Evolutionary conservation across 2,797 vertebrate species (phyloP).

Genomic region (Dromococcyx pavoninus): DNA sequence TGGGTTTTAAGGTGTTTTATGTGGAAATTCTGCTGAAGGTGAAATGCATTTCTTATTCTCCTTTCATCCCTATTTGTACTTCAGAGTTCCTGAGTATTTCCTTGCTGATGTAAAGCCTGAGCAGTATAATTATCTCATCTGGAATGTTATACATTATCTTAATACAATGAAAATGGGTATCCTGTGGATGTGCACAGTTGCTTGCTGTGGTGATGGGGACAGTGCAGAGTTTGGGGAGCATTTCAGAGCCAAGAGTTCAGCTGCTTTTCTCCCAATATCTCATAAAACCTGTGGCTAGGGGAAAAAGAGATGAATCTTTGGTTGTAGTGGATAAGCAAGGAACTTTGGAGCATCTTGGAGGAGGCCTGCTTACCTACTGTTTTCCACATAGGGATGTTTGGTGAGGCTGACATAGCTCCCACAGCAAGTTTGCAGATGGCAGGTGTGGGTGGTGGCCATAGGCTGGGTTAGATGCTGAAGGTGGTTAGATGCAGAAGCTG

Average conservation of each 20-base stretch:
- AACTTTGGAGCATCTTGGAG: accelerated
- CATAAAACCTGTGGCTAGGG: background rate
- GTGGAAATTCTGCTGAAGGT: background rate
- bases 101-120: accelerated
- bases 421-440: background rate
- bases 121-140: background rate
- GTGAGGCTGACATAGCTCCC: background rate
- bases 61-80: background rate
- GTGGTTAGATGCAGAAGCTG: too few species aligned
- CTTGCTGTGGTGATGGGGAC: background rate
- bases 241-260: background rate
- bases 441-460: background rate
- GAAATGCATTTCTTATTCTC: background rate
- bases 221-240: background rate
- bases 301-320: background rate
- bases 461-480: background rate
- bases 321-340: background rate
- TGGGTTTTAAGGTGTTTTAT: too few species aligned
- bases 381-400: background rate
- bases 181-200: accelerated
- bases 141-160: background rate
- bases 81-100: background rate
- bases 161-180: accelerated
- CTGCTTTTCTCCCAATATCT: background rate
- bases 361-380: accelerated